These are phyloP conservation scores for Axis porcinus DNA, from an alignment of 2,113 vertebrate species.

Conservation along the genomic window DNA sequence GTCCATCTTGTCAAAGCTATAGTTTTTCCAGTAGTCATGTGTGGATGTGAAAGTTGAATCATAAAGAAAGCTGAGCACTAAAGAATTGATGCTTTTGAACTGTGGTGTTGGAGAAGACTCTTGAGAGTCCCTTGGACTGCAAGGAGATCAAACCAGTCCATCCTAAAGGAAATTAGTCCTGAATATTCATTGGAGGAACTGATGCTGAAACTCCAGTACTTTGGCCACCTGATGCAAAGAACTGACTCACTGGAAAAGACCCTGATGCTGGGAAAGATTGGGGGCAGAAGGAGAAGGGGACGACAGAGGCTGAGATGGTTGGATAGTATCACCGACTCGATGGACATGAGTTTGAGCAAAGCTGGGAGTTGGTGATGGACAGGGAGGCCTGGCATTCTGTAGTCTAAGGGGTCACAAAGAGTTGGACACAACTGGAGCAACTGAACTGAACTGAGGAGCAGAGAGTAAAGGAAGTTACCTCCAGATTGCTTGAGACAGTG, in stretches of 20 bases:
- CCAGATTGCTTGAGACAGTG: neutral
- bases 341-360: neutral
- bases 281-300: neutral
- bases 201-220: neutral
- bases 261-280: neutral
- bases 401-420: neutral
- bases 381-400: neutral
- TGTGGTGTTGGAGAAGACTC: neutral
- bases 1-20: neutral
- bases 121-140: neutral
- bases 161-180: neutral
- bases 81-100: neutral
- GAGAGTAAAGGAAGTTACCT: conserved; percentile 30
- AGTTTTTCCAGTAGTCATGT: neutral
- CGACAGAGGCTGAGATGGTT: neutral
- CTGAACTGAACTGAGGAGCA: neutral
- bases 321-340: neutral
- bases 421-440: neutral
- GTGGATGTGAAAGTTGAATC: neutral
- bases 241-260: neutral
- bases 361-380: neutral
- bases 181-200: neutral
- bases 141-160: neutral
- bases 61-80: neutral
- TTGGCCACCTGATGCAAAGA: neutral